phyloP scores from a whole-genome alignment of 64 coral and sea anemone species.

The Actinia tenebrosa region DNA sequence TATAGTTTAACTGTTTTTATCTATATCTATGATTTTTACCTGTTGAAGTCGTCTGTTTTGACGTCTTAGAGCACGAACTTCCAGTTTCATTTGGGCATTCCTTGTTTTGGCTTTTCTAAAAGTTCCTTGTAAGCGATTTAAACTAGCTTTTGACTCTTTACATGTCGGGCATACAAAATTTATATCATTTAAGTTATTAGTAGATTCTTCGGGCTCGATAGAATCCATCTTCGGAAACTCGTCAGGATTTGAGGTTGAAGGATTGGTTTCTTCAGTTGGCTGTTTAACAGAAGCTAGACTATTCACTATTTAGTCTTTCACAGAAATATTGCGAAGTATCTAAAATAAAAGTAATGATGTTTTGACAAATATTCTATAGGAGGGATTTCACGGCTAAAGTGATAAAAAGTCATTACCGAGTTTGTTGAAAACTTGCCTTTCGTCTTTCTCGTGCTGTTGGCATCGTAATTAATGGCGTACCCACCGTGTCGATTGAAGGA shows the following conservation, averaged over 20 bases:
- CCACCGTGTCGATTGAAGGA: not conserved
- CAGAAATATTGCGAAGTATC: not conserved
- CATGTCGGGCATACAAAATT: not conserved
- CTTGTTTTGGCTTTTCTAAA: not conserved
- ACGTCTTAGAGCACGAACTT: not conserved
- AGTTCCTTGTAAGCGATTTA: not conserved
- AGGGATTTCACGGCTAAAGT: not conserved
- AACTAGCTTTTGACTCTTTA: not conserved
- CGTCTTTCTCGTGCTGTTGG: not conserved
- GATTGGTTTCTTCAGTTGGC: not conserved
- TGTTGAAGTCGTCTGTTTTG: not conserved
- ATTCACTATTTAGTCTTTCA: not conserved
- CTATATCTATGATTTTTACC: too few species aligned
- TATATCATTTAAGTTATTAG: not conserved
- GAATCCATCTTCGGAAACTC: not conserved
- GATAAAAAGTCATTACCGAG: not conserved
- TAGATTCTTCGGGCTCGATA: not conserved
- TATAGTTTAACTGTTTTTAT: too few species aligned
- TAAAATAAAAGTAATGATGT: not conserved
- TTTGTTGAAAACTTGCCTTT: not conserved
- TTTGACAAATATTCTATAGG: not conserved
- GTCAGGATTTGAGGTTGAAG: not conserved
- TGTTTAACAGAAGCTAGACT: not conserved
- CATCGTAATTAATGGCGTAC: not conserved
- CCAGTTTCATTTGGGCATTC: not conserved